Evolutionary conservation across 2,888 invertebrate genomes (phyloP), one percentile per base, ranked within the genome.

Genomic region (Halictus ligatus): DNA sequence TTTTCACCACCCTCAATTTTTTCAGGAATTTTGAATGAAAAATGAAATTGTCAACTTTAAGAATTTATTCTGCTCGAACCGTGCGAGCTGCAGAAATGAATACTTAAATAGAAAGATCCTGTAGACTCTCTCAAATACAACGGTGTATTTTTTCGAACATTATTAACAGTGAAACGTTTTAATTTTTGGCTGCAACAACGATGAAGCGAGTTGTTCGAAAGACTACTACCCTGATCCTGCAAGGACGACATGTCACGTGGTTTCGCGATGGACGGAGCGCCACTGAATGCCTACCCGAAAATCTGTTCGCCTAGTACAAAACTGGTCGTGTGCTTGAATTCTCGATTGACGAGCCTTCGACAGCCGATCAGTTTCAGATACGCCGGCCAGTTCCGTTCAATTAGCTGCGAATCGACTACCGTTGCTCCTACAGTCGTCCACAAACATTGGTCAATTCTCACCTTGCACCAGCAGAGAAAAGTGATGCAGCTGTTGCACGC

Each of bases 281-380:
- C 69, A 78, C 54, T 84, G 83, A 85, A 88, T 79, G 89, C 94
- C 92, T 92, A 90, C 92, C 92, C 92, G 87, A 88, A 92, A 92
- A 93, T 94, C 94, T 95, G 95, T 81, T 95, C 89, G 94, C 95
- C 95, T 95, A 94, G 91, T 95, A 94, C 92, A 92, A 94, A 94
- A 93, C 94, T 95, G 94, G 94, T 95, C 94, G 94, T 92, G 90
- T 92, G 93, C 93, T 94, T 94, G 94, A 94, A 93, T 94, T 94
- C 93, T 94, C 94, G 94, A 94, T 95, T 95, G 95, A 95, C 93
- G 93, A 93, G 93, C 90, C 90, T 94, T 95, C 95, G 95, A 95
- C 95, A 95, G 93, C 90, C 94, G 94, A 94, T 95, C 75, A 35
- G 29, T 72, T 58, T 60, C 71, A 64, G 64, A 40, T 71, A 67